phyloP scores from a whole-genome alignment of 2,797 vertebrate genomes.

The Sarcophilus harrisii region DNA sequence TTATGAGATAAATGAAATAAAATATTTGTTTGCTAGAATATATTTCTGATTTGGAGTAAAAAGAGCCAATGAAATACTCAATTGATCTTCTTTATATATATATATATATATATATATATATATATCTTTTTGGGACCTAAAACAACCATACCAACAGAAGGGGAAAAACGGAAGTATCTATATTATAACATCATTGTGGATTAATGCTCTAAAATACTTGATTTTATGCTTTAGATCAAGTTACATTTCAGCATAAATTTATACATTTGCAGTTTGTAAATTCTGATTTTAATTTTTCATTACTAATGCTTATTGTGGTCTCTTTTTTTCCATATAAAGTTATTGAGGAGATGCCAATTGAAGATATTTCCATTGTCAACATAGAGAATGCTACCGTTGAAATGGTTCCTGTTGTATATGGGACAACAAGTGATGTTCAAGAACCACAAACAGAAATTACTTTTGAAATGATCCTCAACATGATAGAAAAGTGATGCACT shows the following conservation, averaged over 20 bases:
- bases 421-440: background rate
- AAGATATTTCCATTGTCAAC: background rate
- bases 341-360: background rate
- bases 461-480: conserved; percentile 61
- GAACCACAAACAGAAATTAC: conserved; percentile 15
- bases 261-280: background rate
- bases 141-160: background rate
- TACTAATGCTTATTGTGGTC: background rate
- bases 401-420: background rate
- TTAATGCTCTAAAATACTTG: background rate
- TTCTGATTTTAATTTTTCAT: conserved; percentile 9
- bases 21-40: background rate
- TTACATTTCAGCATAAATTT: background rate
- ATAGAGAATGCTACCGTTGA: background rate
- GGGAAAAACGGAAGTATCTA: background rate
- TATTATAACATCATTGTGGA: background rate
- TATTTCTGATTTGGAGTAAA: background rate
- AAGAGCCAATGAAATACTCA: background rate
- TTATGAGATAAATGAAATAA: background rate
- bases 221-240: background rate
- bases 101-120: background rate
- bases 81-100: background rate
- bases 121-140: background rate
- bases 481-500: conserved; percentile 12
- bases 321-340: conserved; percentile 33